Evolutionary conservation across 2,888 invertebrate genomes (phyloP).

Genomic region (Sepioteuthis lessoniana): DNA sequence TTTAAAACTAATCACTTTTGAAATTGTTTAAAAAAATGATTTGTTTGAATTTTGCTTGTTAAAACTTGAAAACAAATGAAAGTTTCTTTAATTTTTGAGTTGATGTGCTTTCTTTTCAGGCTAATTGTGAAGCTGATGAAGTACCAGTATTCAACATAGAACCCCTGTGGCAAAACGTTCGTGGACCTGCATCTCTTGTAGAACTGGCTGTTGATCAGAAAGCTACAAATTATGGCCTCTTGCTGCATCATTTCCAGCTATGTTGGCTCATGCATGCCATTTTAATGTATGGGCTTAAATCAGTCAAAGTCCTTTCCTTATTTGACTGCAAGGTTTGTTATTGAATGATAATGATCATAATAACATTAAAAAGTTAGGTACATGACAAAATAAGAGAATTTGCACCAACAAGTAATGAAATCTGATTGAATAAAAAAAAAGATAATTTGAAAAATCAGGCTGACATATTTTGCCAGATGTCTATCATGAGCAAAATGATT

Average conservation of each 20-base stretch:
- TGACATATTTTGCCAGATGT: too few species aligned
- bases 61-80: background rate
- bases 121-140: slow-evolving; percentile 74
- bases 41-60: too few species aligned
- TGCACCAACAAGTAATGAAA: too few species aligned
- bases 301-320: slow-evolving; percentile 82
- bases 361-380: too few species aligned
- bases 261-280: slow-evolving; percentile 86
- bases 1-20: too few species aligned
- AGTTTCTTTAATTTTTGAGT: background rate
- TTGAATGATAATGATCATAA: background rate
- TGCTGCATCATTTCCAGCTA: slow-evolving; percentile 87
- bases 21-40: too few species aligned
- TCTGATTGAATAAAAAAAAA: too few species aligned
- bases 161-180: slow-evolving; percentile 71
- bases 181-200: slow-evolving; percentile 79
- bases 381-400: too few species aligned
- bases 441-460: too few species aligned
- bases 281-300: slow-evolving; percentile 83
- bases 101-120: slow-evolving; percentile 57
- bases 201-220: slow-evolving; percentile 86
- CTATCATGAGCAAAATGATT: too few species aligned
- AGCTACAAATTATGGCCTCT: slow-evolving; percentile 83
- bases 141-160: slow-evolving; percentile 74
- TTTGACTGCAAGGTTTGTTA: slow-evolving; percentile 83